A percentile compares a stretch with the other conserved stretches of the same genome.
Conservation (phyloP, 30 jellyfish, hydroid and myxozoan species). For the Cassiopea xamachana region DNA sequence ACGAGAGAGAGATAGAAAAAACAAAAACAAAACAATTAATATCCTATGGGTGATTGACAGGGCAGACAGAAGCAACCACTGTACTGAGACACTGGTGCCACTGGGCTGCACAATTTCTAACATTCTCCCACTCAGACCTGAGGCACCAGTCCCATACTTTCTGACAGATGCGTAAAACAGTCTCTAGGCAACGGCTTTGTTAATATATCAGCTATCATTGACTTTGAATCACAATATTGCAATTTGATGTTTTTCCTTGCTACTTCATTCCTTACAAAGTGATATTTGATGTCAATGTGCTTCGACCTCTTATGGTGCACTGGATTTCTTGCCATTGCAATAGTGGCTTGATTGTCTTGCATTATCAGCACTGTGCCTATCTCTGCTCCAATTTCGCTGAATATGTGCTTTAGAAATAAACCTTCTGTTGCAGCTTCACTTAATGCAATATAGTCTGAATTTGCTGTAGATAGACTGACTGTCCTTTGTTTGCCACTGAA, state of each 20-base stretch:
- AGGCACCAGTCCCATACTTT: neutral
- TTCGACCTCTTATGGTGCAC: slow-evolving; percentile 29
- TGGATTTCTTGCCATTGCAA: slow-evolving; percentile 50
- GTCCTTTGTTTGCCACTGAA: slow-evolving; percentile 32
- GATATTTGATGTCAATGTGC: slow-evolving; percentile 44
- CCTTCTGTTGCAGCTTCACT: neutral
- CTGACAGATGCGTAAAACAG: neutral
- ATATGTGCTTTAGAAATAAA: neutral
- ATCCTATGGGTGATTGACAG: neutral
- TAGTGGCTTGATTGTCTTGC: slow-evolving; percentile 48
- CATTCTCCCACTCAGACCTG: neutral
- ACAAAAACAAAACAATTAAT: too few species aligned
- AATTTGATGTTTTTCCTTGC: neutral
- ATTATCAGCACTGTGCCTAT: neutral
- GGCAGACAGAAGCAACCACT: neutral
- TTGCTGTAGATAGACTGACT: slow-evolving; percentile 39
- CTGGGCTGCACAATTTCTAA: neutral
- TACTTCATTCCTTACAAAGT: neutral
- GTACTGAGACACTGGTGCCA: neutral
- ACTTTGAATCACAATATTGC: slow-evolving; percentile 33
- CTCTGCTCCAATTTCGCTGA: neutral
- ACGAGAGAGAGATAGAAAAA: too few species aligned
- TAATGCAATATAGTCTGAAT: slow-evolving; percentile 33
- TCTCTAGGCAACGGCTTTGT: slow-evolving; percentile 20
- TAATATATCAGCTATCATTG: slow-evolving; percentile 44